Conservation (phyloP, 2,113 vertebrate genomes). For the Neodon shergylaensis region DNA sequence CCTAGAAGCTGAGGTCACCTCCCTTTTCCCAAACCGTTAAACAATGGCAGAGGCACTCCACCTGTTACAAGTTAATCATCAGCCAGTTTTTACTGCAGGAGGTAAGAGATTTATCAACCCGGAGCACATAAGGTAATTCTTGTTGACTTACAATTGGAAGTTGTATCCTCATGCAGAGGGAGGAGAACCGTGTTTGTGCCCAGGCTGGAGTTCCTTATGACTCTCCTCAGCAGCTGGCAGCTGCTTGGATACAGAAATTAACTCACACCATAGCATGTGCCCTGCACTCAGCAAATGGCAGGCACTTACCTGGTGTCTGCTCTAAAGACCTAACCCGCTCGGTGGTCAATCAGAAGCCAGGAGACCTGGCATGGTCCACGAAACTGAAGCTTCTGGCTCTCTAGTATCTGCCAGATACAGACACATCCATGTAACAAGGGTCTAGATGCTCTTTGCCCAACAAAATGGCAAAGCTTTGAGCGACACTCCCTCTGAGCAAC, state of each 20-base stretch:
- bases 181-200: too few relatives aligned
- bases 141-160: neutral
- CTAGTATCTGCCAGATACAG: too few relatives aligned
- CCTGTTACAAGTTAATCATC: neutral
- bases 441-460: neutral
- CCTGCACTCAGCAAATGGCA: neutral
- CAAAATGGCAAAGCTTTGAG: neutral
- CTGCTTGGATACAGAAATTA: neutral
- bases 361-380: neutral
- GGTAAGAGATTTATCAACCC: neutral
- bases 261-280: neutral
- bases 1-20: neutral
- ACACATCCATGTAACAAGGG: accelerated
- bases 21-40: neutral
- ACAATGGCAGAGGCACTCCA: neutral
- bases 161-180: neutral
- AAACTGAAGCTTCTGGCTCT: neutral
- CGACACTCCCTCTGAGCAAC: neutral
- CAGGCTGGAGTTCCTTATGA: neutral
- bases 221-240: neutral
- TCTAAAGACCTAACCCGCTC: too few relatives aligned
- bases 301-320: neutral
- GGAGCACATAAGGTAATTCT: accelerated
- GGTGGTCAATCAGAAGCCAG: accelerated
- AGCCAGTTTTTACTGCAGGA: neutral